Evolutionary conservation across 2,113 vertebrate genomes (phyloP).

Genomic region (Ophthalmotilapia sp.): DNA sequence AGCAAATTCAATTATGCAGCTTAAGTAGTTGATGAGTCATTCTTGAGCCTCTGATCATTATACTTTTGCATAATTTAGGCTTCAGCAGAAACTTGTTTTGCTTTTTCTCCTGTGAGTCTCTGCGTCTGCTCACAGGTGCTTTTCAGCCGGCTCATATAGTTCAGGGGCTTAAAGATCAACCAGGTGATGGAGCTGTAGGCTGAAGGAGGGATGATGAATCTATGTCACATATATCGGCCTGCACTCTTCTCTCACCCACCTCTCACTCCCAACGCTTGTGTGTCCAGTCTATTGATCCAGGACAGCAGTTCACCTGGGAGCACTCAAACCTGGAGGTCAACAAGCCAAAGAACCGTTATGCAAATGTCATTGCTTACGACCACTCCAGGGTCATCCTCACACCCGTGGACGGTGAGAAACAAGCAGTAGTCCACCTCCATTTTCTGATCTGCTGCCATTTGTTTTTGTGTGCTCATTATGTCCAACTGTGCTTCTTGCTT

Average conservation of each 20-base stretch:
- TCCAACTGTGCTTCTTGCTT: neutral
- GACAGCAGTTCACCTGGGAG: constrained; percentile 97
- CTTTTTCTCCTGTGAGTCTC: neutral
- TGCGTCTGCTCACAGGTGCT: accelerated
- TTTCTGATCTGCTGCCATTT: neutral
- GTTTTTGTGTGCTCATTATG: neutral
- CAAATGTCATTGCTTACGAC: constrained; percentile 94
- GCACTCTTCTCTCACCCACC: neutral
- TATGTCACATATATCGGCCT: neutral
- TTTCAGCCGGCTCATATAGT: neutral
- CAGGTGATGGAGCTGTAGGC: neutral
- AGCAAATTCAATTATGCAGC: neutral
- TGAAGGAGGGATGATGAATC: neutral
- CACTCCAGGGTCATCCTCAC: constrained; percentile 91
- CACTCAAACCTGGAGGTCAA: constrained; percentile 96
- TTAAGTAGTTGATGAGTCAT: neutral
- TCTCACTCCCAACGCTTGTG: neutral
- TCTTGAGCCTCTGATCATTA: neutral
- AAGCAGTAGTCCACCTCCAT: neutral
- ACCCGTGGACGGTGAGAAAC: constrained; percentile 82
- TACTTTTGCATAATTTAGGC: neutral
- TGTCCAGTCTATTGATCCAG: constrained; percentile 86
- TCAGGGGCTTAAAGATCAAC: neutral
- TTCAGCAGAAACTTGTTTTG: neutral
- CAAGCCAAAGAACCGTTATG: constrained; percentile 96